Percentiles rank a stretch among this genome's conserved stretches.
Evolutionary conservation across 2,113 vertebrate species (phyloP).

Genomic region (Carollia perspicillata): DNA sequence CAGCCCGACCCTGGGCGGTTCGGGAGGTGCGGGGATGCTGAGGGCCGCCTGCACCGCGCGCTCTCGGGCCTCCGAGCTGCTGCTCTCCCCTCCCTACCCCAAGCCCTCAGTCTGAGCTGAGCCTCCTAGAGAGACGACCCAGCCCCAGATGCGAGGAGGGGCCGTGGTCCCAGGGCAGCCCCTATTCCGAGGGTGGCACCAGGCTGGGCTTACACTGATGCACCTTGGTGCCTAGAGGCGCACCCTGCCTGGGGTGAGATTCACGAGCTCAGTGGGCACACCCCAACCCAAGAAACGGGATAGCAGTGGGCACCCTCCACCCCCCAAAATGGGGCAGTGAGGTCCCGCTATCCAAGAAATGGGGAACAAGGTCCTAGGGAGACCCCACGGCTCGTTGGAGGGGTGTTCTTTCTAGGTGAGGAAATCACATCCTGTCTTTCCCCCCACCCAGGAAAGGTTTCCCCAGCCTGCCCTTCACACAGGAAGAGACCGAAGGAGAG

Average conservation of each 20-base stretch:
- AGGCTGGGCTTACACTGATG: too few relatives aligned
- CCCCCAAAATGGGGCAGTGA: background rate
- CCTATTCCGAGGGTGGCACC: accelerated
- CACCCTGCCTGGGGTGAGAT: background rate
- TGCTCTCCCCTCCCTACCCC: background rate
- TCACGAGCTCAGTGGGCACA: background rate
- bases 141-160: background rate
- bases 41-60: background rate
- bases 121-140: background rate
- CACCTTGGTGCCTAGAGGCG: background rate
- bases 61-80: accelerated
- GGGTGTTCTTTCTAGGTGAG: background rate
- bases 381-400: background rate
- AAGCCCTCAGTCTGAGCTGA: too few relatives aligned
- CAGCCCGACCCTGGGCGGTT: accelerated
- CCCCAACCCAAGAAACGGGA: background rate
- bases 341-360: background rate
- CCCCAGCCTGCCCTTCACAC: background rate
- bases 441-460: background rate
- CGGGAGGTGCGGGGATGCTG: background rate
- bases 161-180: background rate
- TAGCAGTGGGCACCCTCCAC: background rate
- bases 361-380: background rate
- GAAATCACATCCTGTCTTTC: background rate
- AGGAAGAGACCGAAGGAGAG: background rate